phyloP scores from a whole-genome alignment of 2,113 vertebrate species.

The Lontra canadensis region DNA sequence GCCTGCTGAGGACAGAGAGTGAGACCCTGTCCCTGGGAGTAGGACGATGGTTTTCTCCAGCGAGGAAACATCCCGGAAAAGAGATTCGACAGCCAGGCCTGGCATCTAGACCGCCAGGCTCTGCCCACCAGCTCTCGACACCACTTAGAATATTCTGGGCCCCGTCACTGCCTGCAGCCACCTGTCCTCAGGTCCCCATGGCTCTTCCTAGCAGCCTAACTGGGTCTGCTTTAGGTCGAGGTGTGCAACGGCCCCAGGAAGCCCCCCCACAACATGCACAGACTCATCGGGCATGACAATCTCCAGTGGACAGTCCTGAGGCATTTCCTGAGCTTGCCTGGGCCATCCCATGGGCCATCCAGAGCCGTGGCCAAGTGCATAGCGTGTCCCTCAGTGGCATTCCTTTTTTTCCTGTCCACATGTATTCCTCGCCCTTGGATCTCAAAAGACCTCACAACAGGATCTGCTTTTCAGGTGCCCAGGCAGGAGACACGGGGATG shows the following conservation, averaged over 20 bases:
- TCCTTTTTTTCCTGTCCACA: not conserved
- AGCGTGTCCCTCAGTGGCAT: fast-evolving
- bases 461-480: not conserved
- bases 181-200: not conserved
- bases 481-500: not conserved
- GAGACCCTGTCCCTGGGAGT: not conserved
- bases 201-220: not conserved
- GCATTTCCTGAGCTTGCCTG: not conserved
- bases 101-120: not conserved
- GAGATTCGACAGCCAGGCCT: too few relatives aligned
- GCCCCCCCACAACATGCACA: not conserved
- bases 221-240: not conserved
- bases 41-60: not conserved
- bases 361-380: not conserved
- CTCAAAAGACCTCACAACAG: not conserved
- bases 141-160: not conserved
- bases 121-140: not conserved
- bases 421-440: too few relatives aligned
- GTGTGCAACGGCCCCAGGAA: not conserved
- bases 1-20: not conserved
- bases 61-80: fast-evolving
- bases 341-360: not conserved
- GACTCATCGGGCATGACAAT: not conserved
- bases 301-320: not conserved
- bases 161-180: not conserved